Base-by-base conservation (phyloP, 1,140 invertebrate species). In the Drosophila navojoa region DNA sequence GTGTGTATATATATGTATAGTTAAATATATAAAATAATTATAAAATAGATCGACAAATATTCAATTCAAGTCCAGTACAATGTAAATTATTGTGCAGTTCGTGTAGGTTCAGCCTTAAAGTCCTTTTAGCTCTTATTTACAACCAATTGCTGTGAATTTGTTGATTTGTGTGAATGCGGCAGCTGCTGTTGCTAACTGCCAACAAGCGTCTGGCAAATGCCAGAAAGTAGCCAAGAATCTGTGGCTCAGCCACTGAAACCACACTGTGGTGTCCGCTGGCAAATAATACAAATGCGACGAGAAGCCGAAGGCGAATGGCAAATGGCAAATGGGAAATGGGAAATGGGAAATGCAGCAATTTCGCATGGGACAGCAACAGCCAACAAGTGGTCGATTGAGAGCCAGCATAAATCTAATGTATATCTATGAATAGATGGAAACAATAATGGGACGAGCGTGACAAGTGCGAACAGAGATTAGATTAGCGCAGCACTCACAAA, bases 391-490 rank as follows among this genome's bases (percentile, higher is more conserved):
- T 67, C 19, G 53, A 38, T 38, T 13, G 35, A 38, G 11, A 40
- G 63, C 68, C 60, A 71, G 16, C 69, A 63, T 57, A 63, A 81
- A 68, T 71, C 58, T 60, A 32, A 32, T 32, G 4, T 38, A 11
- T 38, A 11, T 4, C 11, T 38, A 38, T 38, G 4, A 4, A 38
- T 11, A 38, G 32, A 11, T 38, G 11, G 6, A 10, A 11, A 32
- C 6, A 32, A 9, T 38, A 69, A 59, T 35, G 52, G 13, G 13
- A 53, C 52, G 58, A 67, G 70, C 42, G 70, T 68, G 49, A 60
- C 63, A 68, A 54, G 38, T 59, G 70, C 29, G 58, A 44, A 59
- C 47, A 59, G 63, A 19, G 70, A 72, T 68, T 60, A 72, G 70
- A 72, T 72, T 47, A 68, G 19, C 47, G 47, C 9, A 11, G 49